phyloP scores from a whole-genome alignment of 2,113 vertebrate genomes.

The Hemibagrus wyckioides region DNA sequence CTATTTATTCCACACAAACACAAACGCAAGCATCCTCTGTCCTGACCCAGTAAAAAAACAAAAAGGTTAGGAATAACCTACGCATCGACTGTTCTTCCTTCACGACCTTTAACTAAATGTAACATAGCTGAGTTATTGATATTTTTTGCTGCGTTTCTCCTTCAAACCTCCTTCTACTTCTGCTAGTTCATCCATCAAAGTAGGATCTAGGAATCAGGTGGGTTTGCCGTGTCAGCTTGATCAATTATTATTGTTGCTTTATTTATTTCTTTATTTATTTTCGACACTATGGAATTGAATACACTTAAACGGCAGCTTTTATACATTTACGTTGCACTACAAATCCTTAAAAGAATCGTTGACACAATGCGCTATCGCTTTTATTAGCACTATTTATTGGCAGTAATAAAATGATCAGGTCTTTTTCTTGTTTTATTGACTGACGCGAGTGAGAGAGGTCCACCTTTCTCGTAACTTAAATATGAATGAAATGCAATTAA shows the following conservation, averaged over 20 bases:
- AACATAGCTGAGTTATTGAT: slow-evolving; percentile 32
- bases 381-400: neutral
- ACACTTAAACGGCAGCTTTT: neutral
- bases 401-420: neutral
- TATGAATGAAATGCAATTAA: neutral
- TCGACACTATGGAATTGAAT: neutral
- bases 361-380: neutral
- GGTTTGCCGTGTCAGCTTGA: neutral
- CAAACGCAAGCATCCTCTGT: neutral
- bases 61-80: slow-evolving; percentile 1
- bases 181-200: slow-evolving; percentile 1
- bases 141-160: slow-evolving; percentile 5
- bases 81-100: slow-evolving; percentile 32
- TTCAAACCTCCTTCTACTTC: slow-evolving; percentile 20
- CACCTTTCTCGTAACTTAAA: neutral
- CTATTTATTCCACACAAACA: neutral
- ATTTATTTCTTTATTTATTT: neutral
- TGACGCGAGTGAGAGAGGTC: neutral
- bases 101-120: slow-evolving; percentile 32
- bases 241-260: neutral
- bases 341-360: neutral
- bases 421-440: neutral
- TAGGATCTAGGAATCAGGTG: neutral
- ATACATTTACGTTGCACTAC: neutral
- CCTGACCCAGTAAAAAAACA: neutral